Percentiles rank a stretch among this genome's conserved stretches.
phyloP scores from a whole-genome alignment of 2,888 invertebrate genomes.

The Synanthedon formicaeformis region DNA sequence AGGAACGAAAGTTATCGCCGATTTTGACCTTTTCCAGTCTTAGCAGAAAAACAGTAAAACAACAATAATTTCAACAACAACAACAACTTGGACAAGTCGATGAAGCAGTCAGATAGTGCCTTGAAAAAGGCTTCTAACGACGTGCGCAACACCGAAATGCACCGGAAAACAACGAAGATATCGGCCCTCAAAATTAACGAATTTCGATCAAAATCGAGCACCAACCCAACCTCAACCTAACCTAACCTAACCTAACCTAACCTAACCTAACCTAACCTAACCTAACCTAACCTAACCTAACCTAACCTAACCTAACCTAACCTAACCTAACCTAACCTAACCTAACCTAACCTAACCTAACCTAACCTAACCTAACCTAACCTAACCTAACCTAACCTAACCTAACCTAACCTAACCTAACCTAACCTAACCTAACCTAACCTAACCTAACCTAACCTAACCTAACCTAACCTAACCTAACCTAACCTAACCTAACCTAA shows the following conservation, averaged over 20 bases:
- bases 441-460: slow-evolving; percentile 8
- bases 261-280: neutral
- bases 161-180: no score
- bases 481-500: slow-evolving; percentile 9
- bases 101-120: no score
- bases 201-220: no score
- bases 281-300: slow-evolving; percentile 6
- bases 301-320: slow-evolving; percentile 6
- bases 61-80: no score
- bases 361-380: slow-evolving; percentile 7
- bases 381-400: slow-evolving; percentile 9
- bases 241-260: neutral
- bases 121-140: no score
- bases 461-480: slow-evolving; percentile 7
- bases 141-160: no score
- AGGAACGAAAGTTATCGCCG: no score
- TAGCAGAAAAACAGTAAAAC: no score
- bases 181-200: no score
- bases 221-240: neutral
- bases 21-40: no score
- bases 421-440: slow-evolving; percentile 8
- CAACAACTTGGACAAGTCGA: no score
- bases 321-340: slow-evolving; percentile 5
- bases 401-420: slow-evolving; percentile 8
- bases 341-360: slow-evolving; percentile 7